Evolutionary conservation across 2,797 vertebrate genomes (phyloP), one percentile per base, ranked within the genome.

Genomic region (Pempheris klunzingeri): DNA sequence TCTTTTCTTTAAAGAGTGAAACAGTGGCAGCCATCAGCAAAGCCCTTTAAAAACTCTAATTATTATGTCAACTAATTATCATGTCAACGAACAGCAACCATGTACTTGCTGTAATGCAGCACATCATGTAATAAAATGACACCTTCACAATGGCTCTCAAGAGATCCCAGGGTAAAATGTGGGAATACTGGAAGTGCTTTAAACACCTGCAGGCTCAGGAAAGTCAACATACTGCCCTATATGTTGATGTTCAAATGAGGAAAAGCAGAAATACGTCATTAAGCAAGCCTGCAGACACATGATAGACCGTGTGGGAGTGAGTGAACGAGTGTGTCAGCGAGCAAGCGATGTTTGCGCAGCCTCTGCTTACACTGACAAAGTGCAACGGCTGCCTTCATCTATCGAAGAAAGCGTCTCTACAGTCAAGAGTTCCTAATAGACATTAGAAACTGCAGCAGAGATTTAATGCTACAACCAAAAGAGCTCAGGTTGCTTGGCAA

Each of bases 1-100:
- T 30, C 44, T 6, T 1, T 50, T 58, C 30, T 79, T 49, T 0
- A n/a, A 66, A 50, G 13, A 1, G 5, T 36, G 46, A 64, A 70
- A 24, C 47, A 49, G 24, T 34, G 1, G 62, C 39, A 32, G 6
- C 46, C 34, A 47, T 64, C 26, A 68, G 49, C 3, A 1, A 34
- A 15, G 47, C 1, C 10, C 32, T 57, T 52, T 49, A 59, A 68
- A n/a, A 68, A 10, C 30, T 64, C n/a, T 46, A 77, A 62, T 83
- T 72, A 74, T 57, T n/a, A 22, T 20, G 38, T 78, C 71, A 71
- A 43, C 24, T 50, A 77, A 62, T 83, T 71, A 74, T 57, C 24
- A 22, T 20, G 38, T 78, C 71, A 71, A 43, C 68, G 36, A 65
- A 22, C 15, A 36, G 58, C 30, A 55, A 30, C 32, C 30, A n/a